Evolutionary conservation across 2,888 invertebrate species (phyloP), one percentile per base, ranked within the genome.

Genomic region (Ypsolopha scabrella): DNA sequence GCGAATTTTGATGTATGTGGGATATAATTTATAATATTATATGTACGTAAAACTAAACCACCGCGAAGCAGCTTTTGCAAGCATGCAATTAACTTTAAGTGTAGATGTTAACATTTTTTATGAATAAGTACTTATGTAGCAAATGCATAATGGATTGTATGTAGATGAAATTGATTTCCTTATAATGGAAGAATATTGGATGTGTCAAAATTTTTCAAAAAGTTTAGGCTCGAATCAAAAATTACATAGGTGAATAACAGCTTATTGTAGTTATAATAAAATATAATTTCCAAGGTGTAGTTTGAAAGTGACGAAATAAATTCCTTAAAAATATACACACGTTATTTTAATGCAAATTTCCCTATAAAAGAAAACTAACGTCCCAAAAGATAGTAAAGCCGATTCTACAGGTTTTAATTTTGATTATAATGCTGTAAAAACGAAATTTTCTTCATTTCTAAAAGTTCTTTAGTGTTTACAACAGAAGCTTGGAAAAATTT

Each of bases 271-370:
- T 82, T 80, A 80, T 83, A 83, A 82, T 80, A 81, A 79, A 81
- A 72, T 78, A 79, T 82, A 80, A 80, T 85, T 80, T 80, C 77
- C 79, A 80, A 80, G 75, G 79, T 83, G 85, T 86, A 86, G 85
- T 86, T 85, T 86, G 81, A 83, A 51, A 82, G 77, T 71, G 72
- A 81, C 67, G 71, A 80, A 81, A 85, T 83, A 85, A 85, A 83
- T 76, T 75, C 72, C 66, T 24, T 33, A 41, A 46, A 51, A 49
- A 36, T 24, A 24, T 24, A 24, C 24, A 24, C 4, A 24, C 4
- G 24, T 4, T 24, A 24, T 24, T 24, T 24, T 24, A 24, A 2
- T 24, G 24, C 24, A 24, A 24, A 3, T 24, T 24, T 24, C 24
- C 24, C 24, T 24, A 2, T 3, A 24, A 24, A 24, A 24, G 2